These are phyloP conservation scores for Nezara viridula DNA, from an alignment of 2,888 invertebrate genomes.

Conservation along the genomic window DNA sequence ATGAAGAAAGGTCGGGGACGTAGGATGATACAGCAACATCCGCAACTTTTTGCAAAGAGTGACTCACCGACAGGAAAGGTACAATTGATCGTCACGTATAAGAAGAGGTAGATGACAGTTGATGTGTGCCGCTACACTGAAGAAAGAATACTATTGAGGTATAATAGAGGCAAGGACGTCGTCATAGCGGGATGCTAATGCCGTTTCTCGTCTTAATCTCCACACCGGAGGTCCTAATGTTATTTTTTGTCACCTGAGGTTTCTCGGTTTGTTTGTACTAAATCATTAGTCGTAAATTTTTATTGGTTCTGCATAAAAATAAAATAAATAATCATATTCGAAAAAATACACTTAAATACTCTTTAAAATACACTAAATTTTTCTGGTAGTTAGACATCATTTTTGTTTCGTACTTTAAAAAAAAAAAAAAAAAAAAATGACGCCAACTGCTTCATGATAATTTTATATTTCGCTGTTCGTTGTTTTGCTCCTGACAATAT, in stretches of 20 bases:
- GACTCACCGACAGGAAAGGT: slow-evolving; percentile 14
- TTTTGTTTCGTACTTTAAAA: no score
- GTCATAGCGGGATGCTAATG: slow-evolving; percentile 44
- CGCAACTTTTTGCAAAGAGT: background rate
- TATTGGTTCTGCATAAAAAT: no score
- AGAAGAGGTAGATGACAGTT: slow-evolving; percentile 37
- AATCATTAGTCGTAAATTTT: background rate
- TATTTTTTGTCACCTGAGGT: background rate
- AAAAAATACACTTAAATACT: no score
- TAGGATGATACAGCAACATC: background rate
- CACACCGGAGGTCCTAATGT: background rate
- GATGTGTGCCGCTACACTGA: slow-evolving; percentile 35
- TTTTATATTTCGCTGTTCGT: no score
- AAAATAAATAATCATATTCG: no score
- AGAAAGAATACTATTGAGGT: slow-evolving; percentile 47
- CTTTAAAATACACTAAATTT: no score
- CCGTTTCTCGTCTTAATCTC: background rate
- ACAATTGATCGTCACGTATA: background rate
- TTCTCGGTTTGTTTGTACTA: background rate
- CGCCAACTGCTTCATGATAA: no score
- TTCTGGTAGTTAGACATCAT: no score
- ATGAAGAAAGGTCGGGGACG: background rate
- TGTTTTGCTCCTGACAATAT: no score
- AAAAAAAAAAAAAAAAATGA: no score
- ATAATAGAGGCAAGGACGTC: slow-evolving; percentile 14